Percentiles rank a stretch among this genome's conserved stretches.
phyloP scores from a whole-genome alignment of 2,113 vertebrate genomes.

The Zosterops pallidus region DNA sequence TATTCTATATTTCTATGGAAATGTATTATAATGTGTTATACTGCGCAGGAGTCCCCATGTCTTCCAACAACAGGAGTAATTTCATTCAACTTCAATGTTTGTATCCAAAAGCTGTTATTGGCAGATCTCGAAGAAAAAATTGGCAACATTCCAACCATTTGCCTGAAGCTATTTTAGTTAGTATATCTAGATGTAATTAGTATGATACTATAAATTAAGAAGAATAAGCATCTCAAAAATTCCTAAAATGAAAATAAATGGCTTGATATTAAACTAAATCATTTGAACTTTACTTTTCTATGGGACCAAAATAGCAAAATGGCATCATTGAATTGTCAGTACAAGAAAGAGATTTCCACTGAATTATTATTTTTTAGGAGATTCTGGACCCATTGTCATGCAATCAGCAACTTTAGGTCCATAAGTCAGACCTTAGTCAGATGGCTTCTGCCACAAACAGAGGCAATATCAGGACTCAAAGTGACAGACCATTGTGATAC shows the following conservation, averaged over 20 bases:
- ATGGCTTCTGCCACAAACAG: neutral
- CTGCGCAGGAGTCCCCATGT: too few relatives aligned
- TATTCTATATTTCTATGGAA: neutral
- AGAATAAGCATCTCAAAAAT: neutral
- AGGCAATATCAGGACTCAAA: neutral
- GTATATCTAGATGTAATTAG: neutral
- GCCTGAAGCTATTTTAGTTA: neutral
- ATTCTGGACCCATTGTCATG: neutral
- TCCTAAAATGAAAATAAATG: neutral
- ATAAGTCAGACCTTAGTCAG: neutral
- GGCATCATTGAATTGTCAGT: neutral
- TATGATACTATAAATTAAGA: neutral
- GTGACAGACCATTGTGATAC: neutral
- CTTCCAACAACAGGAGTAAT: neutral
- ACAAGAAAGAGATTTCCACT: neutral
- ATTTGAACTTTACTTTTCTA: neutral
- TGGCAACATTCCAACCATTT: neutral
- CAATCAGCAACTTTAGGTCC: neutral
- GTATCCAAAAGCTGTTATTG: neutral
- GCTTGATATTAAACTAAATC: neutral
- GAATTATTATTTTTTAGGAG: neutral
- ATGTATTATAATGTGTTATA: neutral
- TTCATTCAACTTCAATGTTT: accelerated
- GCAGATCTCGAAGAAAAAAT: neutral
- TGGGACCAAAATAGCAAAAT: neutral